Evolutionary conservation across 1,140 invertebrate species (phyloP), one percentile per base, ranked within the genome.

Genomic region (Linepithema humile): DNA sequence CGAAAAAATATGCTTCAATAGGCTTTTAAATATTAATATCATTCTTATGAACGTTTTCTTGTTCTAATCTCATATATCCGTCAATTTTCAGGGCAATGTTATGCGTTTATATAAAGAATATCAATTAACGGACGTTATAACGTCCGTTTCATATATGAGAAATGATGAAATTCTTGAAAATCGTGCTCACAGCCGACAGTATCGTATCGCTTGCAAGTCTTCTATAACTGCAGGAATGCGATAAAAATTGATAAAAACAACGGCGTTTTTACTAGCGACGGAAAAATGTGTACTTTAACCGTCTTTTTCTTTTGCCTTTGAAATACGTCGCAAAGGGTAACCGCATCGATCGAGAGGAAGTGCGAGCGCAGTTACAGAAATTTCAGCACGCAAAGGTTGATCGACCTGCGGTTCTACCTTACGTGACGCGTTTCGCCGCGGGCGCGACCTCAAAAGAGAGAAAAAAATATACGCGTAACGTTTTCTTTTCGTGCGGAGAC

Each of bases 351-450:
- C 75, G 75, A 55, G n/a, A 80, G 64, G 75, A 80, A 80, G 75
- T 80, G 75, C 75, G 75, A 70, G 75, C 48, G 64, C 75, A 80
- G 75, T 80, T 80, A 80, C 48, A 80, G 64, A 80, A 80, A 80
- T 80, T 80, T 80, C 64, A 80, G 75, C 75, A 80, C 75, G 85
- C 45, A 60, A 77, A 78, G 64, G 85, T 40, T 53, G 86, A 87
- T 88, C 86, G 86, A 83, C 35, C 80, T 48, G 60, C 74, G 75
- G 86, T 80, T 75, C 62, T 65, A 50, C 45, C 62, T 45, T 29
- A 35, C 55, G 69, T 74, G 77, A 80, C 85, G 26, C 45, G 69
- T 74, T 55, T 65, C 29, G 50, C 82, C 45, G 53, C 38, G 53
- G 72, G 45, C 48, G 20, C 82, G 67, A 84, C 67, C 82, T 57